A percentile compares a stretch with the other conserved stretches of the same genome.
phyloP scores from a whole-genome alignment of 2,113 vertebrate species.

The Albula goreensis region DNA sequence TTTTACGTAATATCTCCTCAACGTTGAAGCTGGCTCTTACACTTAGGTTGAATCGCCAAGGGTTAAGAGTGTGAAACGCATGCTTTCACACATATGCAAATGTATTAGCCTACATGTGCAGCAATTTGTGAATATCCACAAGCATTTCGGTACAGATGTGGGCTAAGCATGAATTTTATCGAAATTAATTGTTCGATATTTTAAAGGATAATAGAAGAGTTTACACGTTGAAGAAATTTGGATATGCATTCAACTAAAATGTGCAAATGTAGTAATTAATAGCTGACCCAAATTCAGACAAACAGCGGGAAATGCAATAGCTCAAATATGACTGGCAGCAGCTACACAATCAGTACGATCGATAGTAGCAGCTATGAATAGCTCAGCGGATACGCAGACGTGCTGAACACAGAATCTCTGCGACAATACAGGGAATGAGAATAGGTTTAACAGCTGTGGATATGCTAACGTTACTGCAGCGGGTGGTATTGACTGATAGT shows the following conservation, averaged over 20 bases:
- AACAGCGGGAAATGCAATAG: neutral
- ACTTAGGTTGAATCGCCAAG: too few relatives aligned
- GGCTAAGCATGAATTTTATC: too few relatives aligned
- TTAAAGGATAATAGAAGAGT: neutral
- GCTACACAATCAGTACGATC: neutral
- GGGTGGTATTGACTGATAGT: neutral
- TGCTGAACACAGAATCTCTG: neutral
- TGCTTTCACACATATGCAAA: neutral
- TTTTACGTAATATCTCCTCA: too few relatives aligned
- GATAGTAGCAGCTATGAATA: neutral
- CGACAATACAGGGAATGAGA: neutral
- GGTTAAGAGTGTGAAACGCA: neutral
- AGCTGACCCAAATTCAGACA: neutral
- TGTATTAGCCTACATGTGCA: too few relatives aligned
- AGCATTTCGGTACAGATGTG: too few relatives aligned
- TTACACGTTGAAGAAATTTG: neutral
- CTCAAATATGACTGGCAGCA: neutral
- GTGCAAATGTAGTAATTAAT: neutral
- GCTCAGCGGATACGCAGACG: neutral
- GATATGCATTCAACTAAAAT: neutral
- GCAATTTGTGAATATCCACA: neutral
- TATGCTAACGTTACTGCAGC: neutral
- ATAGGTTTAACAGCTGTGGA: neutral
- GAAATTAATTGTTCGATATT: neutral
- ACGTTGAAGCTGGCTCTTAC: too few relatives aligned